Evolutionary conservation across 2,888 invertebrate genomes (phyloP).

Genomic region (Harpalus rubripes): DNA sequence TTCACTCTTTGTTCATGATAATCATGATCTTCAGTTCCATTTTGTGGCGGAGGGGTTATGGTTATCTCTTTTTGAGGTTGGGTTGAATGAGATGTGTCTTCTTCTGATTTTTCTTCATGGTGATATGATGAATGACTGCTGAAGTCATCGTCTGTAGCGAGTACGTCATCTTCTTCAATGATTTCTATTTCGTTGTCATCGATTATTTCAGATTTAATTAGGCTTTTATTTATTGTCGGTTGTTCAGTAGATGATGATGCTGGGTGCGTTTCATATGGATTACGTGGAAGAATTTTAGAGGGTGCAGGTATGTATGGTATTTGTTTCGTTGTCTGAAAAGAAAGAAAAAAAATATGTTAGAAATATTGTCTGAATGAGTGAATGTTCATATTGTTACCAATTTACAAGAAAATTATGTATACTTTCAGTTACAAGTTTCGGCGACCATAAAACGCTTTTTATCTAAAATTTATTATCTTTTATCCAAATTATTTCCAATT

Average conservation of each 20-base stretch:
- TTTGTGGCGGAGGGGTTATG: background rate
- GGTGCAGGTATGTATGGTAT: background rate
- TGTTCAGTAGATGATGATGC: background rate
- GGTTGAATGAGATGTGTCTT: background rate
- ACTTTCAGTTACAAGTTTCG: too few species aligned
- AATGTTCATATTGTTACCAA: too few species aligned
- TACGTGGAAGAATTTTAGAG: background rate
- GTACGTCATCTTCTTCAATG: slow-evolving; percentile 48
- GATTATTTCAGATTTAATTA: slow-evolving; percentile 45
- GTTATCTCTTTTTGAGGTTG: background rate
- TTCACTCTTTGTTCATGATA: slow-evolving; percentile 1
- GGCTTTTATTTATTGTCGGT: background rate
- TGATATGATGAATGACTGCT: slow-evolving; percentile 38
- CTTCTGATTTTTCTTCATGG: slow-evolving; percentile 19
- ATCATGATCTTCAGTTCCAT: slow-evolving; percentile 35
- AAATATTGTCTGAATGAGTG: too few species aligned
- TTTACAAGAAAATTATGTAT: too few species aligned
- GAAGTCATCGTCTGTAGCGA: slow-evolving; percentile 40
- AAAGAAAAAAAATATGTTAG: background rate
- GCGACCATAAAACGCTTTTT: too few species aligned
- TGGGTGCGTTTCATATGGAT: background rate
- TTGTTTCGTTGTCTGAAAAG: slow-evolving; percentile 5
- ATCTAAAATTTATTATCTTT: too few species aligned
- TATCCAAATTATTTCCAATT: too few species aligned
- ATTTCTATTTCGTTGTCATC: slow-evolving; percentile 46